Evolutionary conservation across 1,140 invertebrate genomes (phyloP).

Genomic region (Rhopalosiphum padi): DNA sequence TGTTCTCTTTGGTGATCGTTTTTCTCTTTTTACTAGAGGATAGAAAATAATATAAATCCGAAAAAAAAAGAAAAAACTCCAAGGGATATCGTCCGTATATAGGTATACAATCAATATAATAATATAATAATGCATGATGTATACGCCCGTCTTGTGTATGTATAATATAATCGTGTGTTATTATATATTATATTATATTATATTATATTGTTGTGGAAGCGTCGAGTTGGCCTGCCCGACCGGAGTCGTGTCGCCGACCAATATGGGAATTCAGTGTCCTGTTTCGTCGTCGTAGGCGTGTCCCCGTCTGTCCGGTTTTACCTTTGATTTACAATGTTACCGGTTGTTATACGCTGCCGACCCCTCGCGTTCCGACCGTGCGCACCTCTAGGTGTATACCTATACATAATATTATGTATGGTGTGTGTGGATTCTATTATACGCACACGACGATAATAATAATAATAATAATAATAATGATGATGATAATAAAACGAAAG

Average conservation of each 20-base stretch:
- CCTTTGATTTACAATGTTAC: constrained; percentile 47
- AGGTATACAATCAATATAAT: not conserved
- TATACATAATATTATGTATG: not conserved
- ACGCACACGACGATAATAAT: not conserved
- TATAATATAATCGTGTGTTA: not conserved
- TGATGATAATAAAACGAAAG: constrained; percentile 19
- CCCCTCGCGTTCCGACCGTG: not conserved
- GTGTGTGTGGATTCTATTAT: not conserved
- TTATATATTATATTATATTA: not conserved
- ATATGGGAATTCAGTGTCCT: constrained; percentile 47
- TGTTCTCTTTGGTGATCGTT: not conserved
- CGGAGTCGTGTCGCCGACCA: constrained; percentile 25
- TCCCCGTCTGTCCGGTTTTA: constrained; percentile 50
- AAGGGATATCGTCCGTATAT: not conserved
- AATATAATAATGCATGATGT: not conserved
- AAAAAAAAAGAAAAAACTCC: not conserved
- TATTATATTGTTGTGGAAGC: not conserved
- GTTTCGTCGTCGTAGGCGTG: constrained; percentile 44
- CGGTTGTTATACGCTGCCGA: not conserved
- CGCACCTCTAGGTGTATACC: not conserved
- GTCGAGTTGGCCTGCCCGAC: too few species aligned
- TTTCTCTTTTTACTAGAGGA: not conserved
- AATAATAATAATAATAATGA: not conserved
- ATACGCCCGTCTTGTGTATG: not conserved
- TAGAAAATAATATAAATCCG: not conserved